Evolutionary conservation across 1,140 invertebrate genomes (phyloP), one percentile per base, ranked within the genome.

Genomic region (Monomorium pharaonis): DNA sequence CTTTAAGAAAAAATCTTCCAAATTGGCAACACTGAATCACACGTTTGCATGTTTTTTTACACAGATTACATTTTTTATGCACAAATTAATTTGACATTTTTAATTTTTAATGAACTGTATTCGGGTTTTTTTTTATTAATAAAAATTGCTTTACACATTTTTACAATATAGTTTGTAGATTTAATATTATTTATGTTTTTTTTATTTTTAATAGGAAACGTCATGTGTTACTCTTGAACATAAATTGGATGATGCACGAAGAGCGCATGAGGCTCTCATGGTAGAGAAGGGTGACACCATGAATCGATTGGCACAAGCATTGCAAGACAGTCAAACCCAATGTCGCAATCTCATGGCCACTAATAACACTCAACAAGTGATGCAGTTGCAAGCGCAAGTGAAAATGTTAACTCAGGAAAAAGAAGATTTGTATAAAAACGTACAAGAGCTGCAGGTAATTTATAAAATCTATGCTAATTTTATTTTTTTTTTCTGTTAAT

Each of bases 251-350:
- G 94, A 95, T 72, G 83, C 93, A 27, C 89, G 93, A 67, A 91
- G 91, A 90, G 91, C 88, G 1, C 91, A 95, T 30, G 93, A 95
- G 85, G 63, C 78, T 33, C 77, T 93, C n/a, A 89, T 95, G 76
- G 92, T 95, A 0, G 93, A 95, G 54, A 95, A 94, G 72, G 92
- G 88, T 27, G 93, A 95, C 16, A 93, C 93, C 18, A 93, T 94
- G 77, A 95, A 94, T 91, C 91, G 88, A 60, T 80, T 95, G 69
- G 90, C 92, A 7, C 90, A 93, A 85, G 93, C 92, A 16, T 87
- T 95, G 42, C 91, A 94, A 70, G 89, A 94, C 37, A 94, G 93
- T 92, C 94, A 95, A 86, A 72, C 88, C 7, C 93, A 94, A 65
- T 94, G 93, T 80, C 88, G 91, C 27, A 92, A 93, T 92, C 89